These are phyloP conservation scores for Falco peregrinus DNA, from an alignment of 2,797 vertebrate species.

Conservation along the genomic window DNA sequence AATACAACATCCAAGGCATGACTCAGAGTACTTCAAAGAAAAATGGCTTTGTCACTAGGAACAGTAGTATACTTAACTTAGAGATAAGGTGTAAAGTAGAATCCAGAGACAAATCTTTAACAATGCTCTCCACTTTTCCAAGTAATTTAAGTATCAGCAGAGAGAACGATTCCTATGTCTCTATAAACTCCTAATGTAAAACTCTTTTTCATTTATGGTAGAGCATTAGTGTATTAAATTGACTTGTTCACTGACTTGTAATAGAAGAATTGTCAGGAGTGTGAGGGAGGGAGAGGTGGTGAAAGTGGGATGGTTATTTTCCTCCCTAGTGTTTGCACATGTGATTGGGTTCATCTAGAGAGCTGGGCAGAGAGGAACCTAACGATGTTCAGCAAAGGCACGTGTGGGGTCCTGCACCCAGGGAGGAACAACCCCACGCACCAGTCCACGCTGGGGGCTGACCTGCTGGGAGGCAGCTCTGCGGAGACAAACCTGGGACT, in stretches of 20 bases:
- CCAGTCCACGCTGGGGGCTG: no score
- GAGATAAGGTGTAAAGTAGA: not conserved
- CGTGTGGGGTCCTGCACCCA: no score
- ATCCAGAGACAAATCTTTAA: not conserved
- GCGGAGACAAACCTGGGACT: no score
- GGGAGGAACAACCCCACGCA: no score
- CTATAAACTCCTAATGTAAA: not conserved
- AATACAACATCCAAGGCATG: not conserved
- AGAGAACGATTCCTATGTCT: not conserved
- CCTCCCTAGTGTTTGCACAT: not conserved
- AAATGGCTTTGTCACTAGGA: conserved; percentile 1
- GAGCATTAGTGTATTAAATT: not conserved
- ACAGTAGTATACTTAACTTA: not conserved
- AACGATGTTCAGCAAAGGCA: no score
- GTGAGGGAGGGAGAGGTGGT: not conserved
- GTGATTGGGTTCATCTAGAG: not conserved
- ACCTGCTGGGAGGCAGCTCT: no score
- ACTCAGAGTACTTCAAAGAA: not conserved
- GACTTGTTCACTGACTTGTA: not conserved
- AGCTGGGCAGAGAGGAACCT: no score
- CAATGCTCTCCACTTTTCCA: not conserved
- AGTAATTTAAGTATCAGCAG: not conserved
- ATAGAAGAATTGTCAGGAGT: not conserved
- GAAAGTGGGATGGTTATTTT: not conserved
- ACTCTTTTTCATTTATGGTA: not conserved